phyloP scores from a whole-genome alignment of 2,113 vertebrate genomes.

The Microtus montanus region DNA sequence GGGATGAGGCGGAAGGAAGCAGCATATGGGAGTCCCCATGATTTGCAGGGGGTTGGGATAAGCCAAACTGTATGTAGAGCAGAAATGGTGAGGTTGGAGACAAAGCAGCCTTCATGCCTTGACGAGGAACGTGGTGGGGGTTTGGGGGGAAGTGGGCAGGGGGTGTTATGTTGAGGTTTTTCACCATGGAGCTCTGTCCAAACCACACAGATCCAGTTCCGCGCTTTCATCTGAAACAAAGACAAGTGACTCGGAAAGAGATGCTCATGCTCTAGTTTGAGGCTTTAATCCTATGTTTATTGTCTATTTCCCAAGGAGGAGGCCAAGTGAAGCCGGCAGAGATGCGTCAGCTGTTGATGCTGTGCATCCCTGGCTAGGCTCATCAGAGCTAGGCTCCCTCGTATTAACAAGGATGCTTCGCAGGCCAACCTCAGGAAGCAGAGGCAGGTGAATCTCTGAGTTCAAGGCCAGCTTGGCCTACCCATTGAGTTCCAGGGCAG shows the following conservation, averaged over 20 bases:
- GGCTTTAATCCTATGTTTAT: not conserved
- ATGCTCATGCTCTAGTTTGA: not conserved
- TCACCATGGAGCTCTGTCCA: not conserved
- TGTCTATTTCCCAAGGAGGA: not conserved
- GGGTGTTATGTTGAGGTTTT: not conserved
- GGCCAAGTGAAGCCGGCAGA: not conserved
- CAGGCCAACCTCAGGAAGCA: not conserved
- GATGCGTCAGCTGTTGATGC: not conserved
- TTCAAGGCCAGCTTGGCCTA: not conserved
- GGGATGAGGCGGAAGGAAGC: not conserved
- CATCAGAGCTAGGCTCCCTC: not conserved
- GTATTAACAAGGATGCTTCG: not conserved
- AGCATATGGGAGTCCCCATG: not conserved
- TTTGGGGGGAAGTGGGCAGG: not conserved
- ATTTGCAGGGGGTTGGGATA: not conserved
- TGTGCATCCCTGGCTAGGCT: not conserved
- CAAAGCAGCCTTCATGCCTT: not conserved
- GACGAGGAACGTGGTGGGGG: not conserved
- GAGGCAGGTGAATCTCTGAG: not conserved
- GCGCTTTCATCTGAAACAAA: not conserved
- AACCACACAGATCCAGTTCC: not conserved
- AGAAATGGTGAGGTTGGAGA: not conserved
- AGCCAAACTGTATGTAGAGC: not conserved
- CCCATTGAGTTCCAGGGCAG: not conserved
- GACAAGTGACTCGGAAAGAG: not conserved